Evolutionary conservation across 2,888 invertebrate genomes (phyloP), one percentile per base, ranked within the genome.

Genomic region (Andrena marginata): DNA sequence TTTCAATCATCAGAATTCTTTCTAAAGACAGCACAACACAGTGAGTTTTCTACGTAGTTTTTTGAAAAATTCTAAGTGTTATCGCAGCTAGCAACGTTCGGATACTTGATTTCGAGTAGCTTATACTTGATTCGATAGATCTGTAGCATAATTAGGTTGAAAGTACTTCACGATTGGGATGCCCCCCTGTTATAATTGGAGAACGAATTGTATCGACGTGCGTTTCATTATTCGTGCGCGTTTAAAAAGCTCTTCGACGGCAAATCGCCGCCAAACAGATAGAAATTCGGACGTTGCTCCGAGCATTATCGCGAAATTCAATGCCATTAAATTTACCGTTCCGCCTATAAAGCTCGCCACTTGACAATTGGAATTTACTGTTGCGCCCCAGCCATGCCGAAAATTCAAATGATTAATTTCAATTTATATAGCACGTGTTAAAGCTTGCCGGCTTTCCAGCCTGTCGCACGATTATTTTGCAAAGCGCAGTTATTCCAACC

Each of bases 321-420:
- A 10, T 6, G 16, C n/a, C 33, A 67, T 74, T 67, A 33, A 67
- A 48, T 10, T 42, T 67, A 16, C 42, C 26, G 13, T 26, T 42
- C n/a, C 31, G 60, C 62, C n/a, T 26, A 16, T 29, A 7, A 16
- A 48, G 5, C 5, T 5, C 20, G n/a, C 13, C 31, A 26, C 1
- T 29, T 26, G 42, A 29, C 70, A 23, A 76, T 69, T 16, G 35
- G 31, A 35, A 35, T 69, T 35, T 69, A 29, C 26, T 26, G 10
- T 29, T 8, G 23, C 29, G 4, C 35, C 20, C 0, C 20, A 1
- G 20, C 20, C 4, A 3, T 16, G n/a, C 35, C 20, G 33, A 56
- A 56, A 56, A 56, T 35, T 69, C 16, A 33, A 26, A 56, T 29
- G 26, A 70, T 59, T 59, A 59, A 42, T 59, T 48, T 26, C 35